Percentiles rank a stretch among this genome's conserved stretches.
Evolutionary conservation across 35 echinoderm and acorn worm species (phyloP).

Genomic region (Holothuria glaberrima): DNA sequence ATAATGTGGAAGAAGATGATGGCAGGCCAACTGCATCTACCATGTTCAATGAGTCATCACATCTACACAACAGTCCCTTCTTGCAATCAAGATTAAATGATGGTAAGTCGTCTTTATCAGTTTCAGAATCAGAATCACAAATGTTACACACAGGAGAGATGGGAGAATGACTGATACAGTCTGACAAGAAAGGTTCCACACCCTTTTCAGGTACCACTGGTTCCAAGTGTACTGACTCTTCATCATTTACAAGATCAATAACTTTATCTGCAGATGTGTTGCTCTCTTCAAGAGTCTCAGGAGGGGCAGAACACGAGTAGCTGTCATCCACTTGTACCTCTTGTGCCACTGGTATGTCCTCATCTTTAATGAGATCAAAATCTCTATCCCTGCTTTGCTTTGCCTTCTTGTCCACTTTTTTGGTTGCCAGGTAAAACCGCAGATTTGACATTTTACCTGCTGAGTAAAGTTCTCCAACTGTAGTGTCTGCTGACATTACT

Average conservation of each 20-base stretch:
- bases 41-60: background rate
- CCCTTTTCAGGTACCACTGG: background rate
- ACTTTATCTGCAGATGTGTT: background rate
- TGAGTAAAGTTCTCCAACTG: background rate
- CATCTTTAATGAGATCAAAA: background rate
- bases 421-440: constrained; percentile 10
- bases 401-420: background rate
- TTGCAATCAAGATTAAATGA: background rate
- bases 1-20: background rate
- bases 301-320: background rate
- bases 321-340: no score
- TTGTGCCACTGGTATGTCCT: no score
- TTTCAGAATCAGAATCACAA: no score
- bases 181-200: background rate
- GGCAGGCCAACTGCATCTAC: constrained; percentile 6
- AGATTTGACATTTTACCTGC: background rate
- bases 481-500: background rate
- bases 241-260: constrained; percentile 12
- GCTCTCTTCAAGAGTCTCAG: background rate
- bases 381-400: background rate
- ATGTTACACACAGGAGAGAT: background rate
- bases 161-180: background rate
- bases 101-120: background rate
- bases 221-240: background rate
- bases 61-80: background rate